Evolutionary conservation across 2,113 vertebrate genomes (phyloP).

Genomic region (Gnathonemus longibarbis): DNA sequence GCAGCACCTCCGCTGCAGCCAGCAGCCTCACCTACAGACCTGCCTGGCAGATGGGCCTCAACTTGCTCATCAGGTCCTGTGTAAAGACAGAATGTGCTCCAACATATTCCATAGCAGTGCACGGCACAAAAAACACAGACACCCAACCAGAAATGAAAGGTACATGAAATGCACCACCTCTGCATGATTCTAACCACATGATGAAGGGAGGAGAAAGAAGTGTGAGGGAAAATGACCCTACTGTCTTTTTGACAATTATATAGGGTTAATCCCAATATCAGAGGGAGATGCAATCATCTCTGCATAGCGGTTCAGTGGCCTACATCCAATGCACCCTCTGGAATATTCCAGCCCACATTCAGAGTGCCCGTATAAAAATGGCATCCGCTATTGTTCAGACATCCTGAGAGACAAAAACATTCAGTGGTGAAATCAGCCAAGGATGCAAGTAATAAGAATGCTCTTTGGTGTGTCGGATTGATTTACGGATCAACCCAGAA

Average conservation of each 20-base stretch:
- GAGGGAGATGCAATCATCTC: conserved; percentile 33
- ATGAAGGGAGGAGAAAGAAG: background rate
- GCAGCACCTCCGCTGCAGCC: background rate
- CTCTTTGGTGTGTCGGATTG: background rate
- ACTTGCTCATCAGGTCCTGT: background rate
- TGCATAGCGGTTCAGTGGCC: conserved; percentile 37
- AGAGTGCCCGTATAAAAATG: conserved; percentile 28
- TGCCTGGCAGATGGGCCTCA: background rate
- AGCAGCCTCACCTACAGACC: background rate
- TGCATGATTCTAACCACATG: background rate
- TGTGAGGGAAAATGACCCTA: background rate
- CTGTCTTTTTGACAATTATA: conserved; percentile 12
- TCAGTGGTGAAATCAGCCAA: conserved; percentile 18
- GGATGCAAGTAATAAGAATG: background rate
- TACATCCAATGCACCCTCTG: conserved; percentile 34
- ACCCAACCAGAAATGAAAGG: background rate
- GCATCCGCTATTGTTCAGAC: background rate
- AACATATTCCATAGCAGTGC: background rate
- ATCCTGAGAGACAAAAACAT: conserved; percentile 3
- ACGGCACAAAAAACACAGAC: background rate
- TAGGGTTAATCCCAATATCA: conserved; percentile 25
- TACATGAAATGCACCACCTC: background rate
- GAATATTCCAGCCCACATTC: conserved; percentile 39
- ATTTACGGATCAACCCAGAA: background rate
- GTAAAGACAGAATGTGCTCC: background rate